A percentile compares a stretch with the other conserved stretches of the same genome.
phyloP scores from a whole-genome alignment of 2,797 vertebrate genomes.

The Gallirallus australis region DNA sequence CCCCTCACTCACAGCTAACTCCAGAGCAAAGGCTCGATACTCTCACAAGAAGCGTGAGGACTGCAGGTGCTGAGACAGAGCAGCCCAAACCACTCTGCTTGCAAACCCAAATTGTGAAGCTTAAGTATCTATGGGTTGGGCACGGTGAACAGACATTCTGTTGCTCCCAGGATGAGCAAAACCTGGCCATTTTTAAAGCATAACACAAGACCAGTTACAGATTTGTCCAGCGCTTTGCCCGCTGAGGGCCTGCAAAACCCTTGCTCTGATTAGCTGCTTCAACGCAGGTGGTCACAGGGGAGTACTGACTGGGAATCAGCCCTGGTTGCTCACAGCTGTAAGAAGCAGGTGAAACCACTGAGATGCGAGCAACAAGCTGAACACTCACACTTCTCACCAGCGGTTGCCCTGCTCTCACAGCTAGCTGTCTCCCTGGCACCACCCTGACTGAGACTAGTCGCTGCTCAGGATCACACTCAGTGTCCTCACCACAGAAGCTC shows the following conservation, averaged over 20 bases:
- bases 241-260: background rate
- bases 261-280: background rate
- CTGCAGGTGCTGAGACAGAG: background rate
- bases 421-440: background rate
- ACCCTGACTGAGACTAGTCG: accelerated
- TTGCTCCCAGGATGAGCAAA: background rate
- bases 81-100: background rate
- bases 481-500: background rate
- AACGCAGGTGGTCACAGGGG: too few relatives aligned
- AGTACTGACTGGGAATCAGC: accelerated
- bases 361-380: background rate
- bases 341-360: accelerated
- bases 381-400: background rate
- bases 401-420: accelerated
- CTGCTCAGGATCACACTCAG: too few relatives aligned
- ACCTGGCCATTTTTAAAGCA: background rate
- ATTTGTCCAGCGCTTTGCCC: background rate
- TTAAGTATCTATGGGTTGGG: accelerated
- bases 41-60: accelerated
- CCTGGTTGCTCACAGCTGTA: too few relatives aligned
- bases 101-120: accelerated
- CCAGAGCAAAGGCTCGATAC: background rate
- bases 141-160: accelerated
- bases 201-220: background rate
- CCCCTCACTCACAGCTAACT: too few relatives aligned